phyloP scores from a whole-genome alignment of 1,140 invertebrate species.

The Lepidurus arcticus region DNA sequence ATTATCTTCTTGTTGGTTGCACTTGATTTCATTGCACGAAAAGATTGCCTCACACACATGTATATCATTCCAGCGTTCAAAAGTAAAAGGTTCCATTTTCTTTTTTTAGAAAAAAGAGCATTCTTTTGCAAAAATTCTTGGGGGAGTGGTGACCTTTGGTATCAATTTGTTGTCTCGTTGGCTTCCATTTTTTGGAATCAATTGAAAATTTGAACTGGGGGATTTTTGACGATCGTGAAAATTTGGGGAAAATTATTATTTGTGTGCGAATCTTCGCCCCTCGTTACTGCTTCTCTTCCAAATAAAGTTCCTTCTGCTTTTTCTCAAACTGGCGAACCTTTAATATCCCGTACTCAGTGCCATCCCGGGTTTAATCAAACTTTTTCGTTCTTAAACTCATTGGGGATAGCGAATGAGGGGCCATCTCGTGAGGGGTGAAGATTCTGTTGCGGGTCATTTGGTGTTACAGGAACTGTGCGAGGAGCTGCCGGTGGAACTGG shows the following conservation, averaged over 20 bases:
- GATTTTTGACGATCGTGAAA: background rate
- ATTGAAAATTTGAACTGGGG: background rate
- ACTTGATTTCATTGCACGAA: conserved; percentile 19
- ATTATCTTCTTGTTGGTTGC: background rate
- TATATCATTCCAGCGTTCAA: background rate
- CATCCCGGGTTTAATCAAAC: background rate
- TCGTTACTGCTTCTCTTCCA: background rate
- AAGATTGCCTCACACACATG: background rate
- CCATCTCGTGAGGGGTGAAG: conserved; percentile 1
- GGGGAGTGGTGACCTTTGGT: conserved; percentile 5
- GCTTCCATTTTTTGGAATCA: conserved; percentile 10
- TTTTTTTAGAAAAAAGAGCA: conserved; percentile 2
- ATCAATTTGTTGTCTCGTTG: conserved; percentile 9
- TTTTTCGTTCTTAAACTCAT: background rate
- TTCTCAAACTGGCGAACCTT: background rate
- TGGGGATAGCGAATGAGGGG: conserved; percentile 20
- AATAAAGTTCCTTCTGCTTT: background rate
- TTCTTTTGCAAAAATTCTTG: background rate
- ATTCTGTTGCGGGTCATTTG: conserved; percentile 21
- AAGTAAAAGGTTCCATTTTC: background rate
- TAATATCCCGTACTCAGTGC: background rate
- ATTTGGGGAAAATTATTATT: background rate
- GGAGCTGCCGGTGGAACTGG: conserved; percentile 13
- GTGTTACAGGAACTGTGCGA: conserved; percentile 21
- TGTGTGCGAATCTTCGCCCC: conserved; percentile 4